Evolutionary conservation across 2,888 invertebrate species (phyloP).

Genomic region (Ochlodes sylvanus): DNA sequence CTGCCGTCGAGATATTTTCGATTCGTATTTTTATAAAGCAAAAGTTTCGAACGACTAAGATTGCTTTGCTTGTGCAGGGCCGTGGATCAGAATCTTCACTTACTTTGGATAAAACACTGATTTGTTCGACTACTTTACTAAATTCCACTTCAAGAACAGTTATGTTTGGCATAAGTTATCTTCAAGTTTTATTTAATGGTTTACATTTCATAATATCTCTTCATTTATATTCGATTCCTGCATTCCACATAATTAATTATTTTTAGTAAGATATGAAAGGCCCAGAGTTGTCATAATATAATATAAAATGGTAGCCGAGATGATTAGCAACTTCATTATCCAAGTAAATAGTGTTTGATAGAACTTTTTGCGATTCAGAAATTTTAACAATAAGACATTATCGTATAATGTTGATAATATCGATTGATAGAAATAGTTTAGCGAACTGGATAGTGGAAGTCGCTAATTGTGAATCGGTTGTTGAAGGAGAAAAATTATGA

Average conservation of each 20-base stretch:
- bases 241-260: slow-evolving; percentile 41
- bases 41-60: slow-evolving; percentile 81
- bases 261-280: slow-evolving; percentile 60
- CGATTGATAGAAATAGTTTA: slow-evolving; percentile 42
- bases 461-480: slow-evolving; percentile 49
- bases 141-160: slow-evolving; percentile 47
- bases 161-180: slow-evolving; percentile 38
- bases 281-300: slow-evolving; percentile 68
- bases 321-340: slow-evolving; percentile 54
- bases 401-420: slow-evolving; percentile 48
- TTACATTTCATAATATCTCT: slow-evolving; percentile 34
- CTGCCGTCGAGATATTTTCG: slow-evolving; percentile 83
- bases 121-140: slow-evolving; percentile 49
- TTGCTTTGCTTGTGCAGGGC: slow-evolving; percentile 84
- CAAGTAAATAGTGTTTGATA: slow-evolving; percentile 46
- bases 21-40: slow-evolving; percentile 85
- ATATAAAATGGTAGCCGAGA: slow-evolving; percentile 51
- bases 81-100: slow-evolving; percentile 59
- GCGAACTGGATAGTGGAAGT: slow-evolving; percentile 42
- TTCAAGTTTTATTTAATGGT: slow-evolving; percentile 34
- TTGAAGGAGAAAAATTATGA: slow-evolving; percentile 47
- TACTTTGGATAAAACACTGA: slow-evolving; percentile 46
- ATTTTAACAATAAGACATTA: slow-evolving; percentile 46
- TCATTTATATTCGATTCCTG: slow-evolving; percentile 40
- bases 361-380: slow-evolving; percentile 47